Evolutionary conservation across 2,113 vertebrate genomes (phyloP), one percentile per base, ranked within the genome.

Genomic region (Malurus alboscapulatus): DNA sequence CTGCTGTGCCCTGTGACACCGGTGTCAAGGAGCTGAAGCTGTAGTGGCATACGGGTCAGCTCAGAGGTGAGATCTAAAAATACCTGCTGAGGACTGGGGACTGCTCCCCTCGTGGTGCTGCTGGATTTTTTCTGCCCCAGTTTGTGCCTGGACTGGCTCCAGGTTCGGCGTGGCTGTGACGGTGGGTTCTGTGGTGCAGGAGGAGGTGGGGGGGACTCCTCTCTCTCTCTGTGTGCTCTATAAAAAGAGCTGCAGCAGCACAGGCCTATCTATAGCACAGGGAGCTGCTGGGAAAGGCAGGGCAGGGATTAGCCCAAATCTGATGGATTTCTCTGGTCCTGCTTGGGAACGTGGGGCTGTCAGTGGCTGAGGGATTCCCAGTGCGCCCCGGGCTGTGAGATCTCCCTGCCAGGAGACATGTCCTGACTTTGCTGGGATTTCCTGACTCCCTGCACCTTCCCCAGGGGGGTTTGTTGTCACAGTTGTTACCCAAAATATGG

Each of bases 201-300:
- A 4, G n/a, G 47, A n/a, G 54, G 32, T 72, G 44, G 54, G 76
- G 58, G 78, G 45, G 62, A 50, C 54, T 90, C 67, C 76, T 51
- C 51, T 82, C 67, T 27, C 76, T 51, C 55, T 82, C 67, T 27
- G 45, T 7, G 5, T 24, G 88, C 54, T 86, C 95, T 92, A 92
- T 94, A 93, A 93, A 95, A 93, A 94, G 92, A 90, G 58, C 59
- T 2, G 25, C 7, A 11, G 88, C 83, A 80, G 76, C 86, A 62
- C 72, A 69, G 62, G 51, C 34, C 88, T 95, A 88, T 93, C 93
- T 94, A 90, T 92, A 94, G 93, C 88, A 48, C 59, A 72, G 57
- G 90, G 90, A 89, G 95, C 61, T 91, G 89, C 67, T 65, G 87
- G 21, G 34, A 83, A 76, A 84, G 57, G 69, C 85, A 81, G 66